phyloP scores from a whole-genome alignment of 2,888 invertebrate species.

The Micropterix aruncella region DNA sequence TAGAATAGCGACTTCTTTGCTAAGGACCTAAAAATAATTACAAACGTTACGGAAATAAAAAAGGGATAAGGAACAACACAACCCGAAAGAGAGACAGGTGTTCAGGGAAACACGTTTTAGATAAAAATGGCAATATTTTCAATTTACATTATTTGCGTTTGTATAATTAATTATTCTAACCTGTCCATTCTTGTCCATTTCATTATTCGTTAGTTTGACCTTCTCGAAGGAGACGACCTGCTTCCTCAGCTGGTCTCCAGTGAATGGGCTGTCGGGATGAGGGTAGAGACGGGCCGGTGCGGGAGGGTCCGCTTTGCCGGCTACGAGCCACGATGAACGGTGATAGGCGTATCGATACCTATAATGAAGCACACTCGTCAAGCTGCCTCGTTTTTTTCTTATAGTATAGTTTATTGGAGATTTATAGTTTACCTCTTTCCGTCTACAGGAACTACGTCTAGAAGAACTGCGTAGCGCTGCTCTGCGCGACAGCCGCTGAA shows the following conservation, averaged over 20 bases:
- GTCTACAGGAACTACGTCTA: slow-evolving; percentile 84
- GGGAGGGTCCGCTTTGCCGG: slow-evolving; percentile 84
- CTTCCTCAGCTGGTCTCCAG: slow-evolving; percentile 72
- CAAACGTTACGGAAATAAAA: too few species aligned
- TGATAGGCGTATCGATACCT: slow-evolving; percentile 75
- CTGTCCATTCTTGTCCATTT: slow-evolving; percentile 76
- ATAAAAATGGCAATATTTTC: too few species aligned
- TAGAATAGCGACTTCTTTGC: too few species aligned
- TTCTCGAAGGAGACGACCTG: slow-evolving; percentile 87
- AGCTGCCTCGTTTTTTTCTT: too few species aligned
- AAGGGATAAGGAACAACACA: too few species aligned
- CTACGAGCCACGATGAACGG: slow-evolving; percentile 80
- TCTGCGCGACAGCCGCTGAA: slow-evolving; percentile 61
- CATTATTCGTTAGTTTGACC: slow-evolving; percentile 83
- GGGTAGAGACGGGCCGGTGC: slow-evolving; percentile 68
- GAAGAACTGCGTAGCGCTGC: slow-evolving; percentile 64
- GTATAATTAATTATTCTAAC: too few species aligned
- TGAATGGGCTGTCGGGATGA: slow-evolving; percentile 83
- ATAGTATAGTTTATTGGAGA: too few species aligned
- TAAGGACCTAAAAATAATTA: too few species aligned
- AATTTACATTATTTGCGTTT: too few species aligned
- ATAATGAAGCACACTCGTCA: too few species aligned
- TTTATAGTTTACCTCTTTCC: slow-evolving; percentile 64
- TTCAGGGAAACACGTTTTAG: too few species aligned
- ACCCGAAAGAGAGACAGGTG: too few species aligned